Evolutionary conservation across 2,113 vertebrate species (phyloP).

Genomic region (Emberiza fucata): DNA sequence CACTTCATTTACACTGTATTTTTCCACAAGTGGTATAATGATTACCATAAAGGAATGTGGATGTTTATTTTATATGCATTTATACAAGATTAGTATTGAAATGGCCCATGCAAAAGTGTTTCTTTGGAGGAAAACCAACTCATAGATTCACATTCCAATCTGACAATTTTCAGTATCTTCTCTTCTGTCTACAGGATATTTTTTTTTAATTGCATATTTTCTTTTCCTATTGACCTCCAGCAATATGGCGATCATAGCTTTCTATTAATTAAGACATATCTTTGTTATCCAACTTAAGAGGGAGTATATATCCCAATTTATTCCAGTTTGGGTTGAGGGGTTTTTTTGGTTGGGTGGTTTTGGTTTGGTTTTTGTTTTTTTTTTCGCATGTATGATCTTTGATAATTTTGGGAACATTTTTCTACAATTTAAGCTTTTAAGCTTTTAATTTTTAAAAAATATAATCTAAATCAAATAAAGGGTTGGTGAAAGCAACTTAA

Average conservation of each 20-base stretch:
- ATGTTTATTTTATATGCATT: not conserved
- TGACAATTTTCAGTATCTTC: not conserved
- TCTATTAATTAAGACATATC: not conserved
- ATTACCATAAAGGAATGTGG: not conserved
- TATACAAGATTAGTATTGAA: not conserved
- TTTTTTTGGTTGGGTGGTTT: accelerated
- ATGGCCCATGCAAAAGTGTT: not conserved
- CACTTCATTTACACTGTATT: not conserved
- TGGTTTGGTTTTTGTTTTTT: too few species aligned
- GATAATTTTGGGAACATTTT: not conserved
- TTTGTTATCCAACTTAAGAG: not conserved
- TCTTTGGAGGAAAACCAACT: not conserved
- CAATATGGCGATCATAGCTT: not conserved
- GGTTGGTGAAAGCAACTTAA: not conserved
- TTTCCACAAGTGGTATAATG: not conserved
- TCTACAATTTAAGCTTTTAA: not conserved
- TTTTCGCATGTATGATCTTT: not conserved
- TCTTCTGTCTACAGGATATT: not conserved
- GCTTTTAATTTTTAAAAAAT: not conserved
- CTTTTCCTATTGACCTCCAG: not conserved
- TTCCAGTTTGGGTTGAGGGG: not conserved
- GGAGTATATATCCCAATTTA: not conserved
- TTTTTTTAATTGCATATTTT: not conserved
- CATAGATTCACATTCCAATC: not conserved
- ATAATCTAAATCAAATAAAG: not conserved